Conservation (phyloP, 2,888 invertebrate species). For the Biston betularia region DNA sequence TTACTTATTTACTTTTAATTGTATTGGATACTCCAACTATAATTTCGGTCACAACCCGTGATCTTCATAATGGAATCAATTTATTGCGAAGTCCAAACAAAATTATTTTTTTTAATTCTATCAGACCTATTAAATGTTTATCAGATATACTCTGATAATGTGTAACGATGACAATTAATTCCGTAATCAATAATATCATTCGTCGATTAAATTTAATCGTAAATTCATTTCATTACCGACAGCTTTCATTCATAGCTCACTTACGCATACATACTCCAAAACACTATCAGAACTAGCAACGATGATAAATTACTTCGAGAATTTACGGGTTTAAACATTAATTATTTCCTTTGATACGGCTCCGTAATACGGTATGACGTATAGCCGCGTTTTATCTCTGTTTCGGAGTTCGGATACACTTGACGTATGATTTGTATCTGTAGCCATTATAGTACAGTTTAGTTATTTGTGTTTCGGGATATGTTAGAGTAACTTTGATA, state of each 20-base stretch:
- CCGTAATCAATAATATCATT: too few relatives aligned
- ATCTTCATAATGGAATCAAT: too few relatives aligned
- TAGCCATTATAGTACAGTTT: slow-evolving; percentile 23
- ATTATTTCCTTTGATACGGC: slow-evolving; percentile 60
- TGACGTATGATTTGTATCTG: slow-evolving; percentile 32
- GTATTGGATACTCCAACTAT: too few relatives aligned
- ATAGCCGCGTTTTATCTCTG: slow-evolving; percentile 33
- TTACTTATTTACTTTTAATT: too few relatives aligned
- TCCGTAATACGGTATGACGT: slow-evolving; percentile 31
- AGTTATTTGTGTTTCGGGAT: slow-evolving; percentile 16
- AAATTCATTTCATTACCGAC: neutral
- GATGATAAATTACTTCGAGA: slow-evolving; percentile 58
- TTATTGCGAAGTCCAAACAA: too few relatives aligned
- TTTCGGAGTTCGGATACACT: slow-evolving; percentile 30
- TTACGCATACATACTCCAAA: slow-evolving; percentile 6
- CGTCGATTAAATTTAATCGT: neutral
- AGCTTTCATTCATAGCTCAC: neutral
- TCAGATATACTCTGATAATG: too few relatives aligned
- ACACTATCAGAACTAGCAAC: slow-evolving; percentile 36
- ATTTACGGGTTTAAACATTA: slow-evolving; percentile 63
- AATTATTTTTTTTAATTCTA: too few relatives aligned
- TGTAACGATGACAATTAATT: too few relatives aligned
- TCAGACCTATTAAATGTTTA: too few relatives aligned
- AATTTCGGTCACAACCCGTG: too few relatives aligned
- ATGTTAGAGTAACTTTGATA: neutral